These are phyloP conservation scores for Trialeurodes vaporariorum DNA, from an alignment of 1,140 invertebrate species.

Conservation along the genomic window DNA sequence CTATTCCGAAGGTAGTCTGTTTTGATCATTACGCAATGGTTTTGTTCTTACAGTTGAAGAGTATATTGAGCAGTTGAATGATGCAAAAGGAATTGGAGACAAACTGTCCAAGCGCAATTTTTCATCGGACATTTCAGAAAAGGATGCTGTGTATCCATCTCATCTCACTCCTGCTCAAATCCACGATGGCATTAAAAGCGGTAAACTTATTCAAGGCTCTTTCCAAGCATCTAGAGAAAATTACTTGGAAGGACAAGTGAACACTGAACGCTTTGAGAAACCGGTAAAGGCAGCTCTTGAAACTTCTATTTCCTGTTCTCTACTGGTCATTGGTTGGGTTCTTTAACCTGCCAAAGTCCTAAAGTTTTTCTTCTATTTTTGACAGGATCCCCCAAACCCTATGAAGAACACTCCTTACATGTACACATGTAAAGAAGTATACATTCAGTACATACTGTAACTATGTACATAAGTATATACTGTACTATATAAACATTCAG, in stretches of 20 bases:
- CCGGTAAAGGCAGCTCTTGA: too few relatives aligned
- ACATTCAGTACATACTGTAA: too few relatives aligned
- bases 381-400: too few relatives aligned
- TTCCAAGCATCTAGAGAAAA: constrained; percentile 81
- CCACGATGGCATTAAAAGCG: constrained; percentile 66
- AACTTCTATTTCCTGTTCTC: too few relatives aligned
- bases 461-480: too few relatives aligned
- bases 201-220: constrained; percentile 67
- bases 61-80: constrained; percentile 55
- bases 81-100: constrained; percentile 56
- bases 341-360: too few relatives aligned
- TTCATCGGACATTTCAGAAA: constrained; percentile 44
- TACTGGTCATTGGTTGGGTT: too few relatives aligned
- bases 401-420: too few relatives aligned
- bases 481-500: too few relatives aligned
- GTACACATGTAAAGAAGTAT: too few relatives aligned
- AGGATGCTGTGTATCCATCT: constrained; percentile 65
- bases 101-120: constrained; percentile 60
- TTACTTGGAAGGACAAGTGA: constrained; percentile 86
- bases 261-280: constrained; percentile 62
- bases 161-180: constrained; percentile 67
- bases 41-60: constrained; percentile 45
- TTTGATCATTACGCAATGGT: too few relatives aligned
- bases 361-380: not conserved
- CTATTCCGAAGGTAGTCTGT: too few relatives aligned